Conservation (phyloP, 1,140 invertebrate species). For the Dendrolimus punctatus region DNA sequence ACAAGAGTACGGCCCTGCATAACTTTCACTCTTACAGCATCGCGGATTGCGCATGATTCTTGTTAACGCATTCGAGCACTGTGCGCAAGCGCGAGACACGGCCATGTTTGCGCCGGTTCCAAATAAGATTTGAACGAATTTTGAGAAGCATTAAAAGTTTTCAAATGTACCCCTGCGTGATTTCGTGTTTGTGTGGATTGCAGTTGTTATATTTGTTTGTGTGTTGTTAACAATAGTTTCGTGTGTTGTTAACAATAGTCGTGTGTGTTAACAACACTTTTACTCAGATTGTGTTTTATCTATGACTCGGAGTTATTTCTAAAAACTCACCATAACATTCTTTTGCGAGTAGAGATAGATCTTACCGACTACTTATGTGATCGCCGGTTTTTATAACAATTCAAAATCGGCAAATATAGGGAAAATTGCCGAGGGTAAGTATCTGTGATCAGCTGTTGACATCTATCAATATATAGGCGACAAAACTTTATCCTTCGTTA, state of each 20-base stretch:
- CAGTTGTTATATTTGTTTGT: constrained; percentile 12
- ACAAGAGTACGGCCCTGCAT: constrained; percentile 20
- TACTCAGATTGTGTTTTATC: no score
- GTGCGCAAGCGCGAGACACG: constrained; percentile 26
- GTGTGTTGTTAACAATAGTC: constrained; percentile 1
- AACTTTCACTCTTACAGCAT: constrained; percentile 60
- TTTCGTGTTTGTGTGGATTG: constrained; percentile 15
- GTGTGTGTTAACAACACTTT: neutral
- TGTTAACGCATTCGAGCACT: constrained; percentile 29
- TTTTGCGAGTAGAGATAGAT: no score
- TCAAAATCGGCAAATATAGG: no score
- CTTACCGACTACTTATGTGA: no score
- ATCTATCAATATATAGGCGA: no score
- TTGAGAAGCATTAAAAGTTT: constrained; percentile 9
- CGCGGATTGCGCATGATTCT: constrained; percentile 24
- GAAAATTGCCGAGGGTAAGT: no score
- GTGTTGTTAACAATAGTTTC: constrained; percentile 1
- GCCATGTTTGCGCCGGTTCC: constrained; percentile 9
- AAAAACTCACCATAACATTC: no score
- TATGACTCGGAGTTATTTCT: no score
- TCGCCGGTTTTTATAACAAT: no score
- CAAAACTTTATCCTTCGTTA: no score
- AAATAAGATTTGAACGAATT: constrained; percentile 5
- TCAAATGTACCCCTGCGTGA: constrained; percentile 12
- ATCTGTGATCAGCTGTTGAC: no score